phyloP scores from a whole-genome alignment of 2,113 vertebrate species.

The Bombycilla garrulus region DNA sequence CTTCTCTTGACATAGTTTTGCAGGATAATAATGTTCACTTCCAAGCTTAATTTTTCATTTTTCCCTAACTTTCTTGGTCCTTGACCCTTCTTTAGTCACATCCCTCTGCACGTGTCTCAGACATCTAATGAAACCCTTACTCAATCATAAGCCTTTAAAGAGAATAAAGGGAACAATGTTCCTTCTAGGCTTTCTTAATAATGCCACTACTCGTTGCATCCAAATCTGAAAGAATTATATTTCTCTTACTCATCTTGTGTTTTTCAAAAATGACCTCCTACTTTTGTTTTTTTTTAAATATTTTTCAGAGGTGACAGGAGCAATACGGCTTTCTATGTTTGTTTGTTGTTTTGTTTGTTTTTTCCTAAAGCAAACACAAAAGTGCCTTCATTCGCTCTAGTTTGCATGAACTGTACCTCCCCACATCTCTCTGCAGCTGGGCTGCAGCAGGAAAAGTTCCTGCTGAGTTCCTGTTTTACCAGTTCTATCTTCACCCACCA shows the following conservation, averaged over 20 bases:
- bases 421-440: neutral
- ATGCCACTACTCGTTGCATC: neutral
- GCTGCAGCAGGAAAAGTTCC: neutral
- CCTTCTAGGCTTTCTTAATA: neutral
- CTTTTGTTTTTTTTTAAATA: neutral
- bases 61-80: slow-evolving; percentile 1
- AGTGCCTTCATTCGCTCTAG: neutral
- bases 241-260: neutral
- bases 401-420: neutral
- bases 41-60: slow-evolving; percentile 49
- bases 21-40: slow-evolving; percentile 50
- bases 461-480: neutral
- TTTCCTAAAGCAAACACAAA: neutral
- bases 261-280: neutral
- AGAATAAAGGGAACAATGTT: neutral
- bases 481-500: neutral
- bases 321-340: neutral
- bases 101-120: neutral
- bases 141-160: neutral
- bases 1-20: slow-evolving; percentile 51
- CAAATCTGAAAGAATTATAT: neutral
- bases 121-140: neutral
- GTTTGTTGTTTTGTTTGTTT: neutral
- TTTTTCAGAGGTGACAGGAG: neutral
- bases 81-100: slow-evolving; percentile 5